Conservation (phyloP, 1,140 invertebrate genomes). For the Orchesella cincta region DNA sequence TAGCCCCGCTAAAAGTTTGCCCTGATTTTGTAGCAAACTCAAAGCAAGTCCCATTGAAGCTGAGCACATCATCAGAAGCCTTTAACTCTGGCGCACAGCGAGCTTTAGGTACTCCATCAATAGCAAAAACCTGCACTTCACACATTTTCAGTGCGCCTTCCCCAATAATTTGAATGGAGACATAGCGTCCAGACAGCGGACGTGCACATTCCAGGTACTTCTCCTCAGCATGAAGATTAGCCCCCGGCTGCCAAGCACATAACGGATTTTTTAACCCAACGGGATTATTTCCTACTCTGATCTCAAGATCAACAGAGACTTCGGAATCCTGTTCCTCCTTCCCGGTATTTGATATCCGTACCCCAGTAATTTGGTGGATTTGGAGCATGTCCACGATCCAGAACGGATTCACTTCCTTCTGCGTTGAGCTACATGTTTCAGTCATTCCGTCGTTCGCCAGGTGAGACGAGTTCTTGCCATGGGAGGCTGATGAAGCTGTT, state of each 20-base stretch:
- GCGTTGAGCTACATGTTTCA: constrained; percentile 75
- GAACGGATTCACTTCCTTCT: constrained; percentile 84
- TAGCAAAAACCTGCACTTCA: constrained; percentile 88
- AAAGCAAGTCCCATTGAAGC: constrained; percentile 83
- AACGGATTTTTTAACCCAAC: constrained; percentile 76
- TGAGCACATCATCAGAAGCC: constrained; percentile 60
- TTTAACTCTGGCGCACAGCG: constrained; percentile 53
- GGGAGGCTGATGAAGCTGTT: not conserved
- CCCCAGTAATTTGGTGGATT: constrained; percentile 78
- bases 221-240: constrained; percentile 52
- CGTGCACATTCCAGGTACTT: constrained; percentile 72
- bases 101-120: constrained; percentile 68
- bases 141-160: constrained; percentile 85
- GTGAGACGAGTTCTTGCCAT: constrained; percentile 10
- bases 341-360: constrained; percentile 60
- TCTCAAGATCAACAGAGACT: constrained; percentile 85
- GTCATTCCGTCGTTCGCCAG: constrained; percentile 34
- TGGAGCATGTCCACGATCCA: constrained; percentile 85
- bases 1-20: constrained; percentile 34
- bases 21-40: constrained; percentile 64
- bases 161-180: constrained; percentile 84
- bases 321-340: constrained; percentile 46
- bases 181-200: constrained; percentile 78
- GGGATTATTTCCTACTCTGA: constrained; percentile 86
- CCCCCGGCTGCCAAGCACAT: constrained; percentile 89